phyloP scores from a whole-genome alignment of 2,797 vertebrate genomes.

The Monodelphis domestica region DNA sequence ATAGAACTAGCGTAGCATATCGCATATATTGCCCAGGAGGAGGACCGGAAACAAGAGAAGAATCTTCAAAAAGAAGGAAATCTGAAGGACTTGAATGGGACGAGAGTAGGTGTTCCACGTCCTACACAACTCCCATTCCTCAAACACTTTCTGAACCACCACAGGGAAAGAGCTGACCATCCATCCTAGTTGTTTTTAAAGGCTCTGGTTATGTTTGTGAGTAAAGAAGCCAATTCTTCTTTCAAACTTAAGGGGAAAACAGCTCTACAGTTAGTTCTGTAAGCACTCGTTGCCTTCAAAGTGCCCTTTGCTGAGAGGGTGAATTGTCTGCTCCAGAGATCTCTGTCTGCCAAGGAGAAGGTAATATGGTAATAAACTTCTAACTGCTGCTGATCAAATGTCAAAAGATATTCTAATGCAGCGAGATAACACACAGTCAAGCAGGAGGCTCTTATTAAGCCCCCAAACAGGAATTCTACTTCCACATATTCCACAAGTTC shows the following conservation, averaged over 20 bases:
- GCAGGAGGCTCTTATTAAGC: slow-evolving; percentile 30
- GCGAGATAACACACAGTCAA: slow-evolving; percentile 58
- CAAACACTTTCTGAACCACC: background rate
- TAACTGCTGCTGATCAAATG: slow-evolving; percentile 69
- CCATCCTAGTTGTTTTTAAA: background rate
- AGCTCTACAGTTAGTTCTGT: background rate
- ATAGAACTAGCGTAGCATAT: background rate
- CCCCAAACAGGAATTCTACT: slow-evolving; percentile 66
- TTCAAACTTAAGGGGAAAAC: background rate
- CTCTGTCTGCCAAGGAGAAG: slow-evolving; percentile 46
- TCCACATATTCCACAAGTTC: slow-evolving; percentile 1
- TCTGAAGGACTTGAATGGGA: background rate
- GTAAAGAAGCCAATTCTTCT: background rate
- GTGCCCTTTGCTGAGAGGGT: slow-evolving; percentile 46
- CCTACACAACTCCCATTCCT: background rate
- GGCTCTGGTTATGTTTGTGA: background rate
- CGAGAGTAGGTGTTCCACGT: background rate
- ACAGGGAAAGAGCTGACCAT: background rate
- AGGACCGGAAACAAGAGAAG: slow-evolving; percentile 6
- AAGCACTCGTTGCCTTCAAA: slow-evolving; percentile 14
- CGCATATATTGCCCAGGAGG: background rate
- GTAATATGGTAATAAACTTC: slow-evolving; percentile 71
- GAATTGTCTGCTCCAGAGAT: background rate
- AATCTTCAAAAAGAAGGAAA: slow-evolving; percentile 22
- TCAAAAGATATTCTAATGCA: slow-evolving; percentile 35